Percentiles rank a stretch among this genome's conserved stretches.
Evolutionary conservation across 2,888 invertebrate species (phyloP).

Genomic region (Xestoiulus laeticollis): DNA sequence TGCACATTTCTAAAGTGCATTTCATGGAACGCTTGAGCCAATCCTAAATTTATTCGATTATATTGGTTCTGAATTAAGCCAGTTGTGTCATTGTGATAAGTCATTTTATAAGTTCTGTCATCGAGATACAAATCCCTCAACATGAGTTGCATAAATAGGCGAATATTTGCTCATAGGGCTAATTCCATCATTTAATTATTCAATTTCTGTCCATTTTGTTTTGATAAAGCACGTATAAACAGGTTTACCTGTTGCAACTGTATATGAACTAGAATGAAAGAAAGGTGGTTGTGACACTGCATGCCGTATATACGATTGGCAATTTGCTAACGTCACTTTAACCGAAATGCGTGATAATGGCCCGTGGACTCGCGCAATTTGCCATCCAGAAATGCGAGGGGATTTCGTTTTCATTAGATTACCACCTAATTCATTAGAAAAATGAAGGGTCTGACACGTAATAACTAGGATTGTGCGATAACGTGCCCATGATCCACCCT

Average conservation of each 20-base stretch:
- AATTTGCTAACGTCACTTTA: background rate
- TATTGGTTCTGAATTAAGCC: no score
- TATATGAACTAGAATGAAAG: background rate
- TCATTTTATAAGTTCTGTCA: no score
- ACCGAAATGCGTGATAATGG: background rate
- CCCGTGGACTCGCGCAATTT: background rate
- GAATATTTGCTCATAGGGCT: background rate
- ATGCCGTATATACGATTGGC: no score
- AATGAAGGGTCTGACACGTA: constrained; percentile 7
- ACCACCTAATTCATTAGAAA: constrained; percentile 18
- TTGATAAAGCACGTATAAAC: background rate
- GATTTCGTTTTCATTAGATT: background rate
- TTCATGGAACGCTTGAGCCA: no score
- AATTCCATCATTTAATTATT: background rate
- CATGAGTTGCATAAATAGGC: no score
- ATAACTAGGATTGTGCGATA: constrained; percentile 19
- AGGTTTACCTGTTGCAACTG: background rate
- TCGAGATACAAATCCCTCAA: no score
- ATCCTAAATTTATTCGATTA: no score
- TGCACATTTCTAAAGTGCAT: no score
- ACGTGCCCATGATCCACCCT: background rate
- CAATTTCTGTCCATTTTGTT: background rate
- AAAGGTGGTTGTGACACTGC: background rate
- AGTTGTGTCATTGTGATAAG: no score
- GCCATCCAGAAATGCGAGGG: background rate